Evolutionary conservation across 1,140 invertebrate species (phyloP).

Genomic region (Colletes latitarsis): DNA sequence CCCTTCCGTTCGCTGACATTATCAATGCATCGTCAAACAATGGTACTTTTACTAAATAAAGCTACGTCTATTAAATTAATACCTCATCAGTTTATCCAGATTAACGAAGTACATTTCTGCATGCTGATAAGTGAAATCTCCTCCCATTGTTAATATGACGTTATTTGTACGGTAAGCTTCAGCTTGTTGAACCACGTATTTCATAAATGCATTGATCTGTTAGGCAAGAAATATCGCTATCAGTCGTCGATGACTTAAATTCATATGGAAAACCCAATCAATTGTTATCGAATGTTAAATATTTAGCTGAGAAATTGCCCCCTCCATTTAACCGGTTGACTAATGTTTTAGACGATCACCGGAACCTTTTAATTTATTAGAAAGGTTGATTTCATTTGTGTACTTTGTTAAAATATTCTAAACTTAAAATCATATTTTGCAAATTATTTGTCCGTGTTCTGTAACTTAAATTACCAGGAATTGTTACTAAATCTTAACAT

Average conservation of each 20-base stretch:
- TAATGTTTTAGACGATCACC: not conserved
- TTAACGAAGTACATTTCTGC: constrained; percentile 93
- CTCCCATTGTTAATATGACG: constrained; percentile 95
- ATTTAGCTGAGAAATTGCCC: too few relatives aligned
- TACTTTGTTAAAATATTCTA: too few relatives aligned
- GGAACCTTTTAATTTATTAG: not conserved
- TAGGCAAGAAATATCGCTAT: constrained; percentile 33
- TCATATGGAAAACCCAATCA: too few relatives aligned
- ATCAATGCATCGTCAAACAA: not conserved
- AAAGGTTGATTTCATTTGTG: too few relatives aligned
- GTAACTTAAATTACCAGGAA: not conserved
- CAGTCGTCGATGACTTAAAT: too few relatives aligned
- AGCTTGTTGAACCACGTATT: constrained; percentile 77
- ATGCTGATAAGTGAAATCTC: constrained; percentile 95
- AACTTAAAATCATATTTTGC: not conserved
- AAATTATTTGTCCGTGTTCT: not conserved
- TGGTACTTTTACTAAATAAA: not conserved
- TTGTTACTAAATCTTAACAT: not conserved
- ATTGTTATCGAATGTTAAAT: too few relatives aligned
- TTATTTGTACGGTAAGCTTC: constrained; percentile 85
- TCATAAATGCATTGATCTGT: constrained; percentile 64
- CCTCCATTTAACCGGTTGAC: not conserved
- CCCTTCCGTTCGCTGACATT: constrained; percentile 13
- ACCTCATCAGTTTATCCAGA: constrained; percentile 94
- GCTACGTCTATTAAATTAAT: constrained; percentile 48